Percentiles rank a stretch among this genome's conserved stretches.
phyloP scores from a whole-genome alignment of 2,888 invertebrate species.

The Tipula lateralis region DNA sequence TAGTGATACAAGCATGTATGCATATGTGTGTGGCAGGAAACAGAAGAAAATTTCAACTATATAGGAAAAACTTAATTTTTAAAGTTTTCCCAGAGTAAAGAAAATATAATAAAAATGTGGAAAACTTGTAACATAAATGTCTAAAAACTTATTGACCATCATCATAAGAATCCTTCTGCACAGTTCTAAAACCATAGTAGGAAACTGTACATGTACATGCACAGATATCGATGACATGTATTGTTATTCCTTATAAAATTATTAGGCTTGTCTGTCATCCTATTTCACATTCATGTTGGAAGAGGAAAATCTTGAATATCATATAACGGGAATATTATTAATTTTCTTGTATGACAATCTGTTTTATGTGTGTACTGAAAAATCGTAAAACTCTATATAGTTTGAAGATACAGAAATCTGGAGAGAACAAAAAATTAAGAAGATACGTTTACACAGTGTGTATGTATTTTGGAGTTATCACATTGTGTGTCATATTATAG shows the following conservation, averaged over 20 bases:
- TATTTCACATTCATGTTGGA: neutral
- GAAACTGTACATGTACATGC: neutral
- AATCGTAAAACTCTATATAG: neutral
- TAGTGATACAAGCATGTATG: too few relatives aligned
- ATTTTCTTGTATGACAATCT: neutral
- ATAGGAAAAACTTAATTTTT: neutral
- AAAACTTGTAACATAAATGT: neutral
- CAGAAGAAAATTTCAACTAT: neutral
- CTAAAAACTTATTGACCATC: neutral
- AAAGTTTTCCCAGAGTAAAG: neutral
- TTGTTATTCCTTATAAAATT: neutral
- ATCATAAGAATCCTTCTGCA: neutral
- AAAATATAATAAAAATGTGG: neutral
- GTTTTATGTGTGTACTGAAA: neutral
- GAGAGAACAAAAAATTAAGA: neutral
- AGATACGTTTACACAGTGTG: neutral
- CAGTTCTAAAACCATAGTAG: neutral
- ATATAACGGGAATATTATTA: conserved; percentile 3
- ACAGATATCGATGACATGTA: neutral
- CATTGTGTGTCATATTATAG: neutral
- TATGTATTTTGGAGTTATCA: neutral
- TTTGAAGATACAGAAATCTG: neutral
- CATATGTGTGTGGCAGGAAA: neutral
- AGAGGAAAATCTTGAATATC: neutral
- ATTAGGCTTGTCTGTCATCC: neutral